phyloP scores from a whole-genome alignment of 1,140 invertebrate genomes.

The Yoshiicerus persimilis region DNA sequence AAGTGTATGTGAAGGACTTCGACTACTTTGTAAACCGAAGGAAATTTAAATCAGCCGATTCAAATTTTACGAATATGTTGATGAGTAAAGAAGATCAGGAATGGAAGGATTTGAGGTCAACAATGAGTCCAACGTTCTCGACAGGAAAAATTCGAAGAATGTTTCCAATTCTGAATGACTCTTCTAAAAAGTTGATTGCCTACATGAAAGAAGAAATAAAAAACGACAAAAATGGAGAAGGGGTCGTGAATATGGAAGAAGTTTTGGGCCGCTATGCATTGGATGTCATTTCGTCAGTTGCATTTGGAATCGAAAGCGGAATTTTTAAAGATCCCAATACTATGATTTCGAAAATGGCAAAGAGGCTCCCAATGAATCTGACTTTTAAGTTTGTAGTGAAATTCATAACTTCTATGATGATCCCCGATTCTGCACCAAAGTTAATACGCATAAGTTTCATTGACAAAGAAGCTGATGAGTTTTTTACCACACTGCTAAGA shows the following conservation, averaged over 20 bases:
- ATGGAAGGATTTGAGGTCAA: conserved; percentile 27
- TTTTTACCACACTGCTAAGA: background rate
- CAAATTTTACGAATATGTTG: background rate
- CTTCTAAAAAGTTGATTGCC: background rate
- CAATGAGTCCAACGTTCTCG: conserved; percentile 29
- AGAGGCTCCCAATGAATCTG: background rate
- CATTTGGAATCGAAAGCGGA: conserved; percentile 56
- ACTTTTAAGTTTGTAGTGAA: background rate
- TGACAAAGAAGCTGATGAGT: background rate
- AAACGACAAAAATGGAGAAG: conserved; percentile 1
- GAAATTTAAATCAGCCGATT: background rate
- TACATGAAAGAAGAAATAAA: background rate
- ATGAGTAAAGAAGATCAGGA: background rate
- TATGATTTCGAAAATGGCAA: conserved; percentile 36
- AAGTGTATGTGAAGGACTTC: background rate
- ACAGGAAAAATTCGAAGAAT: conserved; percentile 27
- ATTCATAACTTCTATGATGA: background rate
- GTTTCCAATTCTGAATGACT: background rate
- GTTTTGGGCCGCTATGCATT: conserved; percentile 54
- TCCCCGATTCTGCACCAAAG: background rate
- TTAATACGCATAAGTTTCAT: background rate
- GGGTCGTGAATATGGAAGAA: conserved; percentile 53
- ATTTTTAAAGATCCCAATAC: conserved; percentile 46
- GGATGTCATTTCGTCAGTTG: conserved; percentile 57
- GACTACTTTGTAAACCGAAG: too few species aligned